These are phyloP conservation scores for Rhynchophorus ferrugineus DNA, from an alignment of 1,140 invertebrate genomes.

Conservation along the genomic window DNA sequence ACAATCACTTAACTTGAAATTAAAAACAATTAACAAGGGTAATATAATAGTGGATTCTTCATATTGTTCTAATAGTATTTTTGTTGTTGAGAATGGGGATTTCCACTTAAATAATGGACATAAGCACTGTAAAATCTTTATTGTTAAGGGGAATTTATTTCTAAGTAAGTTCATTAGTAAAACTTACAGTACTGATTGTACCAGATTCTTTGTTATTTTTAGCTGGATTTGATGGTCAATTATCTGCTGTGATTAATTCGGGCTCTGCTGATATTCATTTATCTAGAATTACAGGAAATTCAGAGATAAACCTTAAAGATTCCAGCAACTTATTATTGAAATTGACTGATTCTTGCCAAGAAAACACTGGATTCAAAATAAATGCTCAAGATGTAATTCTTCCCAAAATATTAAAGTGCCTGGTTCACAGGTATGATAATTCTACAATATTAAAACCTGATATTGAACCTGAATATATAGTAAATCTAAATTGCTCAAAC, in stretches of 20 bases:
- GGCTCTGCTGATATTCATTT: constrained; percentile 29
- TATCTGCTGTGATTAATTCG: constrained; percentile 17
- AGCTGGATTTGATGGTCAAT: constrained; percentile 30
- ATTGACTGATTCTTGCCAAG: constrained; percentile 26
- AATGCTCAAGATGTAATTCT: background rate
- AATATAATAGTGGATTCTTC: constrained; percentile 25
- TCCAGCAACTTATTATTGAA: constrained; percentile 21
- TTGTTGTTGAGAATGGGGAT: constrained; percentile 23
- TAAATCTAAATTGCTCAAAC: constrained; percentile 23
- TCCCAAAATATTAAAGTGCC: constrained; percentile 3
- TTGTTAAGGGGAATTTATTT: constrained; percentile 24
- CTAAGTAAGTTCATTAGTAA: constrained; percentile 17
- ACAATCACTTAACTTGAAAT: constrained; percentile 20
- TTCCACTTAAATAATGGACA: constrained; percentile 29
- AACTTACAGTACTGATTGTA: background rate
- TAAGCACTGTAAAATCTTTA: constrained; percentile 25
- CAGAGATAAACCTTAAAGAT: constrained; percentile 19
- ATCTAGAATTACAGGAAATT: constrained; percentile 22
- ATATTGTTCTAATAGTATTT: constrained; percentile 27
- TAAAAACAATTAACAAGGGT: constrained; percentile 21
- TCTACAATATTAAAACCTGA: constrained; percentile 11
- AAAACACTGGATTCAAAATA: constrained; percentile 23
- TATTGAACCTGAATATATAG: no score
- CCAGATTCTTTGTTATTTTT: constrained; percentile 7
- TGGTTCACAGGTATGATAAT: constrained; percentile 13